Percentiles rank a stretch among this genome's conserved stretches.
phyloP scores from a whole-genome alignment of 2,888 invertebrate species.

The Nomada ruficornis region DNA sequence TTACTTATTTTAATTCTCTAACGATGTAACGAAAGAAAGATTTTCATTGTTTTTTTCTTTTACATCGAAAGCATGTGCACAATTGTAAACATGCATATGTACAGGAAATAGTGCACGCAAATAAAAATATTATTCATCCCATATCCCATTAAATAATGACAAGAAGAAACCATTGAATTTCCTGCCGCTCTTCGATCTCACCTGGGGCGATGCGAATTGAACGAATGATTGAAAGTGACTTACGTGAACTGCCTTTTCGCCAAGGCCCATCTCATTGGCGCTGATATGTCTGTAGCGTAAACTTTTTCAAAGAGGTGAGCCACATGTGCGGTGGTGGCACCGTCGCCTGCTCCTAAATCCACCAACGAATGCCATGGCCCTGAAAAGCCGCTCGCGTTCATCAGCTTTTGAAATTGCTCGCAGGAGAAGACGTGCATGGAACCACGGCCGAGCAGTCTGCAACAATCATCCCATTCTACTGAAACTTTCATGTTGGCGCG shows the following conservation, averaged over 20 bases:
- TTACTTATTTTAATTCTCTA: too few relatives aligned
- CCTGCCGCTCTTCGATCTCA: background rate
- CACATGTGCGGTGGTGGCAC: slow-evolving; percentile 94
- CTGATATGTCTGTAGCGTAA: slow-evolving; percentile 96
- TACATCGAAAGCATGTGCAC: too few relatives aligned
- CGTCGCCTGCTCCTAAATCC: slow-evolving; percentile 98
- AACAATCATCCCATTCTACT: slow-evolving; percentile 27
- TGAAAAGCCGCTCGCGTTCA: slow-evolving; percentile 83
- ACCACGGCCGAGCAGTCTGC: slow-evolving; percentile 93
- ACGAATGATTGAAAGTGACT: slow-evolving; percentile 78
- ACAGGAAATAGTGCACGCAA: too few relatives aligned
- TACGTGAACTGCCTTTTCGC: slow-evolving; percentile 91
- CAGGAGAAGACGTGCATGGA: slow-evolving; percentile 98
- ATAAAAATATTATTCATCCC: background rate
- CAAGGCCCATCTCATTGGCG: slow-evolving; percentile 93
- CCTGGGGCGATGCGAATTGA: background rate
- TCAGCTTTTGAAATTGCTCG: slow-evolving; percentile 90
- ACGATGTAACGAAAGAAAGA: too few relatives aligned
- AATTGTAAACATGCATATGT: too few relatives aligned
- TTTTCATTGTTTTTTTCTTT: too few relatives aligned
- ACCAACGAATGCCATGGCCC: slow-evolving; percentile 86
- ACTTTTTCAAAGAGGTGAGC: slow-evolving; percentile 90
- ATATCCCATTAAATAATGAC: background rate
- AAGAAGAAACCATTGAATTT: background rate
- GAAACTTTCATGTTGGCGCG: background rate